Base-by-base conservation (phyloP, 2,113 vertebrate genomes). In the Myrmophylax atrothorax region DNA sequence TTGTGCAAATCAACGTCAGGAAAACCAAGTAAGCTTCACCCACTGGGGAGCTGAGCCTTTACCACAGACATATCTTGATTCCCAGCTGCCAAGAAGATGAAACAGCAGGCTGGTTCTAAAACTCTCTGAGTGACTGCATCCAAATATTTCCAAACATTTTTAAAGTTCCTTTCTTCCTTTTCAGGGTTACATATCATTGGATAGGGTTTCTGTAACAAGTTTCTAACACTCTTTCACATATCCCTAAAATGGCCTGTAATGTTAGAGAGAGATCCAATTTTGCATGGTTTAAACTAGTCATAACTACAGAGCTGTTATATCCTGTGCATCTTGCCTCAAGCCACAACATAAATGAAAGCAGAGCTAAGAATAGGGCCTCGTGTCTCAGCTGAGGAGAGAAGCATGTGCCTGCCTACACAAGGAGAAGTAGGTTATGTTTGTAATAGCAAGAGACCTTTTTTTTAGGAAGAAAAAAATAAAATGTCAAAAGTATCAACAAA, bases 391-490 rank as follows among this genome's bases (percentile, higher is more conserved):
- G 79, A 94, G 68, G 79, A 76, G 73, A 92, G 52, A 94, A 84
- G 55, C 72, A 92, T 89, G 92, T 87, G 83, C 47, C 91, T 97
- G 94, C 95, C 96, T 97, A 97, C 97, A 97, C 95, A 86, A 96
- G 97, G 90, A 95, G 74, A 96, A 96, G 66, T 90, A 89, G 81
- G 90, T 93, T 97, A 95, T 63, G 58, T 95, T 77, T 84, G 90
- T 91, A 94, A 96, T 92, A 95, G 80, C 86, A 94, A 96, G 77
- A 88, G 66, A 80, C n/a, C 89, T 97, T 84, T 56, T 40, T 52
- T n/a, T 42, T 7, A 40, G 1, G 52, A 94, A 95, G 28, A 55
- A 96, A 94, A 97, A 97, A 95, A 96, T 89, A 83, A 94, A 92
- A 79, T 76, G 90, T 86, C 88, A 95, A 66, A 95, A 94, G 52